phyloP scores from a whole-genome alignment of 2,797 vertebrate species.

The Jordanella pulchra region DNA sequence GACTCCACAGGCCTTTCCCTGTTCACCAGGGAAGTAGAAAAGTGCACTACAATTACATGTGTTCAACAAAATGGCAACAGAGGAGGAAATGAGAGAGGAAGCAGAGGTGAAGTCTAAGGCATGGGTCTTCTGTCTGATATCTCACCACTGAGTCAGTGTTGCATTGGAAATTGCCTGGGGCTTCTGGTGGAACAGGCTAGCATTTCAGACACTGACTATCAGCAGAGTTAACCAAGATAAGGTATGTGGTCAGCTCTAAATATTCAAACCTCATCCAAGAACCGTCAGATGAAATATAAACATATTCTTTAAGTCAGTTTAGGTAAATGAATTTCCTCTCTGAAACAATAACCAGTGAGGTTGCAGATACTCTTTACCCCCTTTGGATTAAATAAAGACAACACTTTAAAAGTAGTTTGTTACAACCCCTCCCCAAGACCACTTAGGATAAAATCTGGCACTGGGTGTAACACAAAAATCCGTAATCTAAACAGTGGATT shows the following conservation, averaged over 20 bases:
- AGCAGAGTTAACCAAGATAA: constrained; percentile 52
- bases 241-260: constrained; percentile 54
- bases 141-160: constrained; percentile 65
- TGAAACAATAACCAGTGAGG: background rate
- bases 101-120: constrained; percentile 64
- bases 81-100: constrained; percentile 69
- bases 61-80: constrained; percentile 59
- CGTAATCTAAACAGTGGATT: too few species aligned
- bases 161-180: constrained; percentile 46
- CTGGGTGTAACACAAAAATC: too few species aligned
- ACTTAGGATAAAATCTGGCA: too few species aligned
- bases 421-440: too few species aligned
- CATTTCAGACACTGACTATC: constrained; percentile 60
- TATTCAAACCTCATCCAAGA: constrained; percentile 50
- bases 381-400: background rate
- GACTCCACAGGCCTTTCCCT: constrained; percentile 77
- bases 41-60: constrained; percentile 66
- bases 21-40: constrained; percentile 59
- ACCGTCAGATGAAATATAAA: constrained; percentile 55
- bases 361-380: background rate
- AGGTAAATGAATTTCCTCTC: constrained; percentile 16
- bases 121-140: constrained; percentile 51
- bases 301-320: constrained; percentile 36
- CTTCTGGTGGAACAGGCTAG: constrained; percentile 62
- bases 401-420: background rate